Conservation (phyloP, 35 echinoderm and acorn worm species). For the Eucidaris tribuloides region DNA sequence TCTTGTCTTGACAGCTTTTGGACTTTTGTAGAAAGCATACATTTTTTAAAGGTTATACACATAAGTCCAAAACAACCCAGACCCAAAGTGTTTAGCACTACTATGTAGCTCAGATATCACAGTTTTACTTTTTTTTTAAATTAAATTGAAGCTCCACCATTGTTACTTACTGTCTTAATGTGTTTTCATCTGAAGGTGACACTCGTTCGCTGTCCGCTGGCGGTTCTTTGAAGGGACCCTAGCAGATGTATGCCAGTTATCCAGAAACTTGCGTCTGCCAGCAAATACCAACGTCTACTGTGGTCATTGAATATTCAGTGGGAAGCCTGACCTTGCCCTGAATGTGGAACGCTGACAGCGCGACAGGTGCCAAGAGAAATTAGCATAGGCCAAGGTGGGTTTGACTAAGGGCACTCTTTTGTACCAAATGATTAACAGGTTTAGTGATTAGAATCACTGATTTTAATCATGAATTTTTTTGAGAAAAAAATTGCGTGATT, state of each 20-base stretch:
- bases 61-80: no score
- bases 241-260: constrained; percentile 95
- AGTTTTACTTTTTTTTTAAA: no score
- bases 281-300: constrained; percentile 92
- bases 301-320: constrained; percentile 90
- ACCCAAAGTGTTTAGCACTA: no score
- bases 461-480: no score
- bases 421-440: background rate
- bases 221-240: constrained; percentile 93
- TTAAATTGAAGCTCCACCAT: no score
- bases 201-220: constrained; percentile 83
- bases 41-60: no score
- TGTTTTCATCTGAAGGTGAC: constrained; percentile 47
- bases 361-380: constrained; percentile 55
- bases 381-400: constrained; percentile 81
- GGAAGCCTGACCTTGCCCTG: constrained; percentile 69
- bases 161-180: no score
- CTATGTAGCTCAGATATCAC: no score
- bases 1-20: no score
- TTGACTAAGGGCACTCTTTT: background rate
- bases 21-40: no score
- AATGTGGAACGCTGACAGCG: constrained; percentile 83
- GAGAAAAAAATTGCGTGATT: no score
- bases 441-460: no score
- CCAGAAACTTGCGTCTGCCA: constrained; percentile 63